These are phyloP conservation scores for Liparis tanakae DNA, from an alignment of 2,797 vertebrate genomes.

Conservation along the genomic window DNA sequence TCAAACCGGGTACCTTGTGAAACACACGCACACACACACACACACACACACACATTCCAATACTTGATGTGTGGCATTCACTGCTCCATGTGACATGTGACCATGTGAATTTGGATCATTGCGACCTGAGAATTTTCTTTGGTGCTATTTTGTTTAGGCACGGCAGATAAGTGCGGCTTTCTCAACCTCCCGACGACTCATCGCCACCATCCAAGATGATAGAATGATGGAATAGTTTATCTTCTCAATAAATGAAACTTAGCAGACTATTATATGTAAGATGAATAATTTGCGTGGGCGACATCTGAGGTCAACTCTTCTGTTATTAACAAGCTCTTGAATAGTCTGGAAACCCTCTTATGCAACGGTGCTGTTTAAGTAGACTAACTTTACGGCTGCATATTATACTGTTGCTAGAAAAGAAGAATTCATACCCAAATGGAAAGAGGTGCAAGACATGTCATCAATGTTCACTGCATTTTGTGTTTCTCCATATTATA, in stretches of 20 bases:
- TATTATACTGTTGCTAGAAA: not conserved
- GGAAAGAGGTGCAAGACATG: constrained; percentile 1
- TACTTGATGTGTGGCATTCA: not conserved
- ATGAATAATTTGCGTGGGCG: constrained; percentile 73
- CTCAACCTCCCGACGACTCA: constrained; percentile 45
- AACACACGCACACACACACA: not conserved
- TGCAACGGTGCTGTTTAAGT: constrained; percentile 30
- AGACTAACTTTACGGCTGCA: constrained; percentile 32
- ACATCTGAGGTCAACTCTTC: constrained; percentile 55
- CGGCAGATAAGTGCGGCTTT: constrained; percentile 41
- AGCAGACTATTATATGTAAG: constrained; percentile 53
- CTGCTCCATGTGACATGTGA: too few species aligned
- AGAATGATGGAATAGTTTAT: constrained; percentile 48
- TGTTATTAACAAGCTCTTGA: constrained; percentile 59
- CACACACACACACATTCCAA: not conserved
- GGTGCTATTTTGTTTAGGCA: constrained; percentile 53
- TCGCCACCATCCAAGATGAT: constrained; percentile 18
- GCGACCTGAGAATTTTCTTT: constrained; percentile 61
- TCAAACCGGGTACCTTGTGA: too few species aligned
- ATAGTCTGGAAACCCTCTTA: constrained; percentile 53
- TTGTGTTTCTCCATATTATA: constrained; percentile 2
- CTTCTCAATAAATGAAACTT: constrained; percentile 79
- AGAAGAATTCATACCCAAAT: not conserved
- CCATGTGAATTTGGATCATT: constrained; percentile 48
- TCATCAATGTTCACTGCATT: not conserved